Conservation (phyloP, 2,888 invertebrate species). For the Helleia helle region DNA sequence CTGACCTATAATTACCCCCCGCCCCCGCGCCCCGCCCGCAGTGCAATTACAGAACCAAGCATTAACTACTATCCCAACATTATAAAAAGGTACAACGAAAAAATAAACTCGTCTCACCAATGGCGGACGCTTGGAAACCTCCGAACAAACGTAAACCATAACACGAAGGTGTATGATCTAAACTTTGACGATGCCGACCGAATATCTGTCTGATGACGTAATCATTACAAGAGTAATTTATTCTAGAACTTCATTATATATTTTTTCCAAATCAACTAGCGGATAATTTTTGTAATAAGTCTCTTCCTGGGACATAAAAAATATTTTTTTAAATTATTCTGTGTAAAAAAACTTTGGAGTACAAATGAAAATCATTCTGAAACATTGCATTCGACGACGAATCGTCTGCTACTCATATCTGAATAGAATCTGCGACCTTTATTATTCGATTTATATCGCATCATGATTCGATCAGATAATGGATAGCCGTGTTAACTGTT, state of each 20-base stretch:
- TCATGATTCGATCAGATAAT: too few species aligned
- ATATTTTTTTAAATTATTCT: too few species aligned
- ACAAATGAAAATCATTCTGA: too few species aligned
- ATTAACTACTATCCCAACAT: constrained; percentile 60
- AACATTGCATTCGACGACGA: too few species aligned
- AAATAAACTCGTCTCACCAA: constrained; percentile 46
- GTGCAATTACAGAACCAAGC: constrained; percentile 61
- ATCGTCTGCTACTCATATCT: too few species aligned
- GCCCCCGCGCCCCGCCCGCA: constrained; percentile 34
- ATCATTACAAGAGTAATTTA: constrained; percentile 20
- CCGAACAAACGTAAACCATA: constrained; percentile 31
- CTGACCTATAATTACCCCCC: constrained; percentile 62
- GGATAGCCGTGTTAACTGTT: too few species aligned
- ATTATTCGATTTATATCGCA: too few species aligned
- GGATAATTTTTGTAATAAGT: not conserved
- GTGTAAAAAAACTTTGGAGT: too few species aligned
- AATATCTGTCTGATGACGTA: constrained; percentile 20
- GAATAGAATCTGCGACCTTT: too few species aligned
- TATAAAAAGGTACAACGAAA: constrained; percentile 59
- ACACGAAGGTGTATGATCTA: not conserved
- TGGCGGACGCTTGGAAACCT: constrained; percentile 26
- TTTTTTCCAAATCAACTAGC: constrained; percentile 5
- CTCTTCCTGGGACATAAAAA: not conserved
- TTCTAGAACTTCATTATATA: constrained; percentile 21
- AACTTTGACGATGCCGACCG: not conserved